Conservation (phyloP, 2,113 vertebrate species). For the Fregata magnificens region DNA sequence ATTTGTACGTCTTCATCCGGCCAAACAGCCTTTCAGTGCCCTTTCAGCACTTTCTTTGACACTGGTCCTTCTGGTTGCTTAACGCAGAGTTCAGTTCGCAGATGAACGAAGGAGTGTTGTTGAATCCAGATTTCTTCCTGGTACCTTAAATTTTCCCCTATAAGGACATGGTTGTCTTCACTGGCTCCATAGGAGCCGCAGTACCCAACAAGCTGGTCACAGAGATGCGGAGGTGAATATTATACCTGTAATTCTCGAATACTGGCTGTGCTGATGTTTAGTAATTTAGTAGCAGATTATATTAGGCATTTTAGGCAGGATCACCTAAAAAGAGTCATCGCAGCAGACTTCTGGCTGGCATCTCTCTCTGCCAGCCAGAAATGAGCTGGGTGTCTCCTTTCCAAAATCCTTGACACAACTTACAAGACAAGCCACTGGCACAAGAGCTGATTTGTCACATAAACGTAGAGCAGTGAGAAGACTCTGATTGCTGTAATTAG, state of each 20-base stretch:
- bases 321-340: background rate
- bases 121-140: background rate
- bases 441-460: background rate
- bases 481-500: background rate
- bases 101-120: background rate
- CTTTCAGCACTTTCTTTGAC: background rate
- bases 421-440: background rate
- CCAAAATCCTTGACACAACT: background rate
- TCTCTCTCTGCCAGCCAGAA: background rate
- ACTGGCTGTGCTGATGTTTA: background rate
- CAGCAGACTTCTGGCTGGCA: background rate
- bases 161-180: background rate
- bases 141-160: background rate
- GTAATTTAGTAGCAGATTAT: background rate
- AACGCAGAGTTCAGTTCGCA: background rate
- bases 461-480: rapidly evolving
- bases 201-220: background rate
- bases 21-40: background rate
- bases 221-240: rapidly evolving
- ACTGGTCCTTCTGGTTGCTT: background rate
- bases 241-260: background rate
- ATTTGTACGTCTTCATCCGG: background rate
- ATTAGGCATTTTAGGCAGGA: background rate
- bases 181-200: background rate
- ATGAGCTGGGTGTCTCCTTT: background rate